phyloP scores from a whole-genome alignment of 2,888 invertebrate species.

The Sepiola atlantica region DNA sequence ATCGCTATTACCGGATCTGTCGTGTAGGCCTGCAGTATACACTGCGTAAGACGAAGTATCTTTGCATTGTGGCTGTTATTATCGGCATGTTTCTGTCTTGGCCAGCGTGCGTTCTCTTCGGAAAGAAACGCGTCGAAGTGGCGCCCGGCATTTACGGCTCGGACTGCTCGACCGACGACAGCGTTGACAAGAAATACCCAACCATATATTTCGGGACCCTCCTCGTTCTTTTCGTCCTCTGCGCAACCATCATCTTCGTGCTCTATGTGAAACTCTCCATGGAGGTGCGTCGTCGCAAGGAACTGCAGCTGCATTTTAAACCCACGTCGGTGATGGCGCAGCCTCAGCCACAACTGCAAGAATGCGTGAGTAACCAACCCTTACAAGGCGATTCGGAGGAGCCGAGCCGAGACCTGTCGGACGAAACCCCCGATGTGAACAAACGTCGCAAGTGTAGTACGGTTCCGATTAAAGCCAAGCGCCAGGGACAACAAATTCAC shows the following conservation, averaged over 20 bases:
- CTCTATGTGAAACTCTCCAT: constrained; percentile 65
- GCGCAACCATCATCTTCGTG: constrained; percentile 63
- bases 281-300: constrained; percentile 65
- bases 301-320: constrained; percentile 48
- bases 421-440: constrained; percentile 35
- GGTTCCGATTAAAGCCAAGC: not conserved
- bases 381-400: constrained; percentile 37
- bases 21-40: constrained; percentile 65
- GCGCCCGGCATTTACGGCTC: constrained; percentile 56
- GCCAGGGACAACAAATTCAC: constrained; percentile 23
- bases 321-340: not conserved
- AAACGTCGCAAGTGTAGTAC: not conserved
- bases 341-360: not conserved
- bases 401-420: not conserved
- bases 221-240: constrained; percentile 64
- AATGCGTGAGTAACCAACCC: not conserved
- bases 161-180: constrained; percentile 70
- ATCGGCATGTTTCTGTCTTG: constrained; percentile 64
- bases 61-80: constrained; percentile 61
- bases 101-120: constrained; percentile 67
- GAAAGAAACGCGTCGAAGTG: constrained; percentile 58
- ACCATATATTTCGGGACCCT: constrained; percentile 67
- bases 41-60: constrained; percentile 59
- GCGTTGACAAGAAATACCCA: constrained; percentile 64
- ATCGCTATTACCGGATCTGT: constrained; percentile 67